Evolutionary conservation across 2,888 invertebrate genomes (phyloP).

Genomic region (Spisula subtruncata): DNA sequence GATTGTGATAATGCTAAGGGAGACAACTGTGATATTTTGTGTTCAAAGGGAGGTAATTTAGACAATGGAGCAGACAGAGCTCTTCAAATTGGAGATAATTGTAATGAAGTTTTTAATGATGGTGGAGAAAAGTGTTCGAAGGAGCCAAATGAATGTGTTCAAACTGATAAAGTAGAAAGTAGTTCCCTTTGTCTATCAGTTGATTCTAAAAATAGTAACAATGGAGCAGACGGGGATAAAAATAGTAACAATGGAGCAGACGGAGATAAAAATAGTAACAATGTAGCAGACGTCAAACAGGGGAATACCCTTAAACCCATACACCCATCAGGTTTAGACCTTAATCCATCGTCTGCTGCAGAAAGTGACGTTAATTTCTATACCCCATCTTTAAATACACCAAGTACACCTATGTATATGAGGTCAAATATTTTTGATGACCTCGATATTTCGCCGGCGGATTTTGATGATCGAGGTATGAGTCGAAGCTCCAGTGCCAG

Average conservation of each 20-base stretch:
- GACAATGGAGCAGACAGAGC: neutral
- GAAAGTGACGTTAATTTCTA: constrained; percentile 44
- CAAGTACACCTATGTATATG: constrained; percentile 80
- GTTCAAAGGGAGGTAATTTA: constrained; percentile 51
- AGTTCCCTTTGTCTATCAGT: neutral
- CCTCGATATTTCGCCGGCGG: constrained; percentile 73
- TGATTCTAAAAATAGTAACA: constrained; percentile 55
- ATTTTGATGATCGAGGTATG: constrained; percentile 75
- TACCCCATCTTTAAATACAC: constrained; percentile 51
- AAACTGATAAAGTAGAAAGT: constrained; percentile 3
- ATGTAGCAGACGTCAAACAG: constrained; percentile 31
- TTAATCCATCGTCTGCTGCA: constrained; percentile 2
- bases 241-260: constrained; percentile 47
- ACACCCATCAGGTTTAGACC: constrained; percentile 38
- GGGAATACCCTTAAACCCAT: constrained; percentile 4
- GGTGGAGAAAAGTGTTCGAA: neutral
- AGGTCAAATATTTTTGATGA: constrained; percentile 75
- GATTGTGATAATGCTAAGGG: constrained; percentile 55
- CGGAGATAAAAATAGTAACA: constrained; percentile 46
- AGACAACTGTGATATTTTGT: constrained; percentile 37
- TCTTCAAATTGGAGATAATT: constrained; percentile 1
- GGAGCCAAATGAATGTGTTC: constrained; percentile 39
- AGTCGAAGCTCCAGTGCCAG: constrained; percentile 85
- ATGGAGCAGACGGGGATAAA: too few relatives aligned
- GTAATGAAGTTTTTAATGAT: constrained; percentile 2